Base-by-base conservation (phyloP, 1,140 invertebrate genomes). In the Drosophila paulistorum region DNA sequence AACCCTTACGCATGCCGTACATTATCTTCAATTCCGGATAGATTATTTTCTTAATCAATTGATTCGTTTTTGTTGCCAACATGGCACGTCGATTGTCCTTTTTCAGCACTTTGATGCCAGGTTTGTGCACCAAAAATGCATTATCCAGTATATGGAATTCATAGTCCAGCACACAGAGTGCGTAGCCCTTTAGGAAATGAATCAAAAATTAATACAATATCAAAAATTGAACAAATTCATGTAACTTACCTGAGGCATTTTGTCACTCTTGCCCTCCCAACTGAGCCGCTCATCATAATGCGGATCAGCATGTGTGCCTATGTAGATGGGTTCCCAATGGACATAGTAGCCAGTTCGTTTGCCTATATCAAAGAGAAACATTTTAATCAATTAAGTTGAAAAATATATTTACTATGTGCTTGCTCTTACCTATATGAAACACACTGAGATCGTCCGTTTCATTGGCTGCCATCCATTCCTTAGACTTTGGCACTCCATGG, bases 321-420 rank as follows among this genome's bases (percentile, higher is more conserved):
- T 97, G 77, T 96, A 97, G 74, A 97, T 97, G 1, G 97, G 97
- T 92, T 98, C 97, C 97, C 97, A 98, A 87, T 97, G 96, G 20
- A 96, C 93, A 87, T 95, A 96, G 65, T 94, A 95, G 13, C 96
- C 96, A 3, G 94, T 95, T 23, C 97, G 93, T 82, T 98, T 97
- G 5, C 97, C 97, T 83, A 13, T 14, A 0, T 4, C 0, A 7
- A 33, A 0, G 1, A 10, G 3, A 2, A 20, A 30, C 30, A 7
- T 30, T 6, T 30, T 6, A 14, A 26, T 10, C 17, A 1, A 0
- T 10, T 35, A 42, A 4, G 0, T 39, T 9, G 6, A 1, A 0
- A 4, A 5, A 2, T 3, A 5, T 0, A 35, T 0, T 0, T 9
- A 0, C 0, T 7, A 1, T n/a, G 1, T 14, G 93, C 81, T 97